Evolutionary conservation across 1,140 invertebrate species (phyloP), one percentile per base, ranked within the genome.

Genomic region (Ostrea edulis): DNA sequence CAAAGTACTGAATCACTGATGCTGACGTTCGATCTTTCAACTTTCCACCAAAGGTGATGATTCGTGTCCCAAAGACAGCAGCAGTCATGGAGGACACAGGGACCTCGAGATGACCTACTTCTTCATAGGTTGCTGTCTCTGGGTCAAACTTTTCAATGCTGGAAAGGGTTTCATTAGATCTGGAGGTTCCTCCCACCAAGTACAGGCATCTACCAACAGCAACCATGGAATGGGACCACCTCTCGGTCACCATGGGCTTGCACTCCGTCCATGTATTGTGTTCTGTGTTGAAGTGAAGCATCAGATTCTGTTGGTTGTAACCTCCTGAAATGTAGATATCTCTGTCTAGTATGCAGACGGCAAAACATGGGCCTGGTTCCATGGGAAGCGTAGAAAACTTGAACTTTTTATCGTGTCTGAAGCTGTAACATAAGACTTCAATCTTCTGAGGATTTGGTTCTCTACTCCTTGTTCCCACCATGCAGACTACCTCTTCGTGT

Each of bases 11-110:
- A 20, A 91, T 89, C 0, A 88, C 52, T 25, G 83, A 55, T 8
- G 89, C 65, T 8, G 84, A 44, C 8, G 77, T 71, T 2, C 89
- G 53, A 52, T 87, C 83, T 44, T 71, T 51, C 51, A 81, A 54
- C 71, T 88, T 90, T 12, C 91, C 91, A n/a, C 91, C 91, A 89
- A 91, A 90, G 0, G 86, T 82, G 54, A 89, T 90, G 20, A 91
- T 89, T 83, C 82, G 89, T 58, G 85, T 87, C 25, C 88, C 86
- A n/a, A 90, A 62, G 3, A 88, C 87, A 2, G 88, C 88, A 58
- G 89, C 86, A 54, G 91, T 88, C n/a, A 89, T 83, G 5, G 84
- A 83, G 22, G 90, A 89, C n/a, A 91, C 87, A n/a, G 91, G 85
- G 22, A 90, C 83, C 11, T 88, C 29, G 8, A 91, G 85, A 2